Evolutionary conservation across 2,113 vertebrate species (phyloP).

Genomic region (Canis aureus): DNA sequence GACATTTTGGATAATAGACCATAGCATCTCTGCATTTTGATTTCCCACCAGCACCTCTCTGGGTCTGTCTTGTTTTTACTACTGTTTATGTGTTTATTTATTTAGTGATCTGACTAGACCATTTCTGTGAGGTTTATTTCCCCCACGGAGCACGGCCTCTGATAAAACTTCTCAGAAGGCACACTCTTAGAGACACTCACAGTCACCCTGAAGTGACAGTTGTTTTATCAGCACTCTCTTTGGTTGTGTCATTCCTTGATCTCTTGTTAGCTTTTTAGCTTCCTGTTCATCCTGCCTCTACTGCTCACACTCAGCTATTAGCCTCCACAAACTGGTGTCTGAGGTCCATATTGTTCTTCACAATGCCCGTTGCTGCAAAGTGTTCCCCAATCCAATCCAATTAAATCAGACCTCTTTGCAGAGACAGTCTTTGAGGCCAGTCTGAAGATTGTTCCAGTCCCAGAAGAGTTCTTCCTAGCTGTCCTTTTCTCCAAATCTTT

Average conservation of each 20-base stretch:
- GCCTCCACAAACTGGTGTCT: background rate
- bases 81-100: background rate
- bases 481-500: background rate
- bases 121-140: background rate
- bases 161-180: background rate
- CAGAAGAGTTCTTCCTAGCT: background rate
- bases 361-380: background rate
- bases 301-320: background rate
- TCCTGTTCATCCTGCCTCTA: background rate
- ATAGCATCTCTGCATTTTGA: background rate
- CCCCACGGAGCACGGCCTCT: background rate
- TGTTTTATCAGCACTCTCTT: background rate
- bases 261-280: background rate
- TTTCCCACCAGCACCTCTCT: background rate
- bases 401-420: constrained; percentile 9
- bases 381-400: background rate
- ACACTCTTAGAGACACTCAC: background rate
- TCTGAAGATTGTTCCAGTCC: background rate
- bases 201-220: background rate
- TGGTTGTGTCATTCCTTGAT: background rate
- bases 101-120: background rate
- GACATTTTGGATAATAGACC: background rate
- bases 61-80: background rate
- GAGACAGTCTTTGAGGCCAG: background rate
- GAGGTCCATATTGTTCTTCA: background rate